Evolutionary conservation across 2,888 invertebrate species (phyloP), one percentile per base, ranked within the genome.

Genomic region (Pecten maximus): DNA sequence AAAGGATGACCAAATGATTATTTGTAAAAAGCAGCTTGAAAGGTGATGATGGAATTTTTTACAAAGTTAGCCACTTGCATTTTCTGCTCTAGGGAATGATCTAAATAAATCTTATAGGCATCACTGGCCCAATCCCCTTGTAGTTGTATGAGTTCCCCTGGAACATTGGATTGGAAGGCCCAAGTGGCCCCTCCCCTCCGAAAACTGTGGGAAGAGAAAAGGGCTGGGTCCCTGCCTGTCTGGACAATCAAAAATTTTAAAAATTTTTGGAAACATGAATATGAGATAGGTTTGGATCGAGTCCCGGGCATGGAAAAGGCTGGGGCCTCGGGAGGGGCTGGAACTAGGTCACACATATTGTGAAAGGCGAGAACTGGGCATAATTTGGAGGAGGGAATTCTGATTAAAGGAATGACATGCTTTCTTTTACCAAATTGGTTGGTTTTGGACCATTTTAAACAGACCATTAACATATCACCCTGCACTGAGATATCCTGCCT

Each of bases 91-190:
- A 88, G 4, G 44, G 35, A 35, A 44, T 40, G 40, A 48, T 88
- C 50, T 12, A 88, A 28, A 88, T 88, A 44, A 28, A 16, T 35
- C 19, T 88, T 88, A 48, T 88, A 88, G 12, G 28, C n/a, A 10
- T 88, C 88, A 48, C 88, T 88, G 23, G n/a, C n/a, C 88, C 50
- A 48, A 88, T 48, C 50, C 1, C 48, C 88, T 8, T 48, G 50
- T 44, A n/a, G n/a, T 44, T 44, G 44, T 44, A 8, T 44, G 44
- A 44, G 44, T 4, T 44, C n/a, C n/a, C 44, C 44, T 44, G 44
- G 12, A 12, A 44, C 44, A 44, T 44, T n/a, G n/a, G 44, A 8
- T 4, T 28, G n/a, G 44, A 88, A 88, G 40, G 50, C 88, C 88
- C 50, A 88, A n/a, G 40, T 88, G 28, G 28, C 44, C 1, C 48